Percentiles rank a stretch among this genome's conserved stretches.
phyloP scores from a whole-genome alignment of 2,888 invertebrate genomes.

The Macrosiphum euphorbiae region DNA sequence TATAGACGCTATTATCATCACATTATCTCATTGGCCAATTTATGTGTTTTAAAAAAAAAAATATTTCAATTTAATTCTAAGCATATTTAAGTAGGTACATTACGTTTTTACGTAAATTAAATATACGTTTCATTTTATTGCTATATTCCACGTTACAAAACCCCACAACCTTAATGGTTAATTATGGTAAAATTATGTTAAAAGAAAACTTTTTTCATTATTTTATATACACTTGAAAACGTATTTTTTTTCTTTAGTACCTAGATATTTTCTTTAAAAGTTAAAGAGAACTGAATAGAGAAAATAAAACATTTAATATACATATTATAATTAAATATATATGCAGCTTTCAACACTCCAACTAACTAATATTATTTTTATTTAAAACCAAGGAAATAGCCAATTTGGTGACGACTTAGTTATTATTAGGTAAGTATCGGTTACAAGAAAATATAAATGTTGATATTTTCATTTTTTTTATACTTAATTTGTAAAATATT shows the following conservation, averaged over 20 bases:
- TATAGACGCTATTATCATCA: background rate
- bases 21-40: background rate
- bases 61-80: background rate
- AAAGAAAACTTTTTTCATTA: background rate
- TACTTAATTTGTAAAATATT: conserved; percentile 39
- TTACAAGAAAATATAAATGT: background rate
- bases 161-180: background rate
- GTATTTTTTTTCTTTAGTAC: background rate
- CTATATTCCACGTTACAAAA: background rate
- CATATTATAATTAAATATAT: background rate
- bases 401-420: background rate
- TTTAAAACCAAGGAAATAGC: background rate
- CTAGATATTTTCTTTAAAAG: too few species aligned
- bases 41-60: background rate
- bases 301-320: background rate
- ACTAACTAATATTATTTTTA: background rate
- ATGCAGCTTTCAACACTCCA: background rate
- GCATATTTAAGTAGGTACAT: background rate
- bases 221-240: background rate
- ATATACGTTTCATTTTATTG: background rate
- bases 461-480: background rate
- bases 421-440: background rate
- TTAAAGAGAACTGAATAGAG: background rate
- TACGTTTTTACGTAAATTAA: background rate
- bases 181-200: background rate